These are phyloP conservation scores for Tetramorium parvispinum DNA, from an alignment of 1,140 invertebrate genomes.

Conservation along the genomic window DNA sequence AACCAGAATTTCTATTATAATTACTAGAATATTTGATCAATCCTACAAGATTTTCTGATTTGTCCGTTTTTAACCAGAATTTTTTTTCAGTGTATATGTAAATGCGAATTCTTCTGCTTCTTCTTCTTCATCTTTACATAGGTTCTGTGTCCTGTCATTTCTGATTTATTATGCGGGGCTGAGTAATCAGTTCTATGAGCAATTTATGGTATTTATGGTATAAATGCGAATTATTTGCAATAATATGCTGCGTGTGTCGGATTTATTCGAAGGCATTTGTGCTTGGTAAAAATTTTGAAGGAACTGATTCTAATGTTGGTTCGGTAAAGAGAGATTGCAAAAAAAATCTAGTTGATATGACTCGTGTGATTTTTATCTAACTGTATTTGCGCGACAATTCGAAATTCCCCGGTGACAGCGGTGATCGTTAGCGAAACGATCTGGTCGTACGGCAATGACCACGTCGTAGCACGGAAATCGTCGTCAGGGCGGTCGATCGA, in stretches of 20 bases:
- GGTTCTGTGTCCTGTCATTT: no score
- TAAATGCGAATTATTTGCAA: neutral
- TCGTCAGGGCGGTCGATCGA: conserved; percentile 75
- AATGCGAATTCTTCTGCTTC: no score
- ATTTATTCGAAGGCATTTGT: neutral
- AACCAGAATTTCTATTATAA: no score
- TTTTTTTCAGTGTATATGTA: no score
- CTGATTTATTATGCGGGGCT: no score
- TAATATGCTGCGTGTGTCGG: neutral
- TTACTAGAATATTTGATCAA: no score
- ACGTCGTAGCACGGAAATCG: conserved; percentile 77
- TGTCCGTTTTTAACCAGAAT: no score
- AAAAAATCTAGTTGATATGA: neutral
- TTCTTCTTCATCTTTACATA: no score
- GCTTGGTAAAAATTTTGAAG: neutral
- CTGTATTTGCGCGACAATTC: conserved; percentile 60
- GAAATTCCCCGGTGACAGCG: conserved; percentile 66
- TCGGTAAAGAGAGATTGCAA: neutral
- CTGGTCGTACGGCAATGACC: conserved; percentile 72
- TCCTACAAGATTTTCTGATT: no score
- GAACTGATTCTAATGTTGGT: neutral
- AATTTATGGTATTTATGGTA: no score
- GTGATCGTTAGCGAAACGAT: conserved; percentile 76
- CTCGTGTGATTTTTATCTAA: conserved; percentile 2
- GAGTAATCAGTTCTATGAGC: no score